Evolutionary conservation across 2,113 vertebrate species (phyloP), one percentile per base, ranked within the genome.

Genomic region (Ornithorhynchus anatinus): DNA sequence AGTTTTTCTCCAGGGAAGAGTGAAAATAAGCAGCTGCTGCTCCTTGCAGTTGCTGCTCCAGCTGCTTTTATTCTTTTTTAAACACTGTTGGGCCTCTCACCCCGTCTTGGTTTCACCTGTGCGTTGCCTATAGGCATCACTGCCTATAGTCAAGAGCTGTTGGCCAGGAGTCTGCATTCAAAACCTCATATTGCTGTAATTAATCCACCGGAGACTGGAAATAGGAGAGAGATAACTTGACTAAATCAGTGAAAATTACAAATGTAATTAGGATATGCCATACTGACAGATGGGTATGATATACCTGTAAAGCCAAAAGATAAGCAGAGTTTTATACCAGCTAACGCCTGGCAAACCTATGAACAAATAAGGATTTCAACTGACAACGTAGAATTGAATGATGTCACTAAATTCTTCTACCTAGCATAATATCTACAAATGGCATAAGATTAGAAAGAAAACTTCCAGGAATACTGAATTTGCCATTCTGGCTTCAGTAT

Each of bases 11-110:
- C 10, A 20, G 65, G 79, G 48, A 16, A 11, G 40, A 42, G 12
- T 2, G 0, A 77, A 84, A 83, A 74, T 43, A 58, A 84, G 69
- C 87, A 89, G 87, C 87, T 87, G 88, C 58, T 44, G 81, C 63
- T 76, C 39, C 38, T 17, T 62, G 48, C 62, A 44, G 50, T 84
- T 85, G 73, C 72, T 84, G 33, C 37, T 68, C 53, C 70, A 89
- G 73, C 83, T 88, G 69, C 54, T 72, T 75, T 84, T 65, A 59
- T 75, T 66, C 15, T 71, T 32, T 48, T 6, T 60, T 61, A 48
- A 64, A 72, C 17, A 53, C 78, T 77, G 51, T 31, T 38, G 50
- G 45, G 31, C 10, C 11, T 61, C 27, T 57, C 0, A 10, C 29
- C 38, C 50, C 72, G 58, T 15, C 31, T 50, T 35, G 20, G 9